Conservation (phyloP, 37 sponge, comb jelly and placozoan genomes). For the Amphimedon queenslandica region DNA sequence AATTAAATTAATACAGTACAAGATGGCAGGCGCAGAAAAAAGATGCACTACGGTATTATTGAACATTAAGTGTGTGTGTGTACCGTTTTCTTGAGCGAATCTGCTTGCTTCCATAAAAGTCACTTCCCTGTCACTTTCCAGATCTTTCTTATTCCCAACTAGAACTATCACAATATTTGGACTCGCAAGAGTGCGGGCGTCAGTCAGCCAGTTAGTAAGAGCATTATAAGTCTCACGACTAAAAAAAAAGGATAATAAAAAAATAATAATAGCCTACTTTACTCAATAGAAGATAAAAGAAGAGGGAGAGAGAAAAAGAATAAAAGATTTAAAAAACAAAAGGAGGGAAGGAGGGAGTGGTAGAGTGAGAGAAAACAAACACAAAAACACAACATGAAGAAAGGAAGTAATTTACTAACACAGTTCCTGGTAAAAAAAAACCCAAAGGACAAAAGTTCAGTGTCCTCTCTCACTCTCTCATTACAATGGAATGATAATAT, state of each 20-base stretch:
- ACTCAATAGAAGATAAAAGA: not conserved
- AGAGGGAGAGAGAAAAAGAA: too few species aligned
- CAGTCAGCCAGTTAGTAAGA: conserved; percentile 95
- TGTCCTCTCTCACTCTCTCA: too few species aligned
- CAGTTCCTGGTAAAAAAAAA: too few species aligned
- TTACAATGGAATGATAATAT: too few species aligned
- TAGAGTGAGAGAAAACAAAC: not conserved
- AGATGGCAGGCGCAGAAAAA: too few species aligned
- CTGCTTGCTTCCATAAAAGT: conserved; percentile 98
- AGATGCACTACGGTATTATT: not conserved
- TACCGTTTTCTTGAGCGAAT: conserved; percentile 99
- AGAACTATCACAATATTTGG: conserved; percentile 94
- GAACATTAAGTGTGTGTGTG: not conserved
- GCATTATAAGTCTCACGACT: conserved; percentile 97
- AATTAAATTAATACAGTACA: too few species aligned
- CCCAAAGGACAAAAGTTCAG: too few species aligned
- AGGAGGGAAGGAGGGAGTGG: not conserved
- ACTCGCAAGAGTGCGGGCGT: conserved; percentile 97
- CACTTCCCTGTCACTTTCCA: conserved; percentile 93
- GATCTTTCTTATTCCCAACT: conserved; percentile 98
- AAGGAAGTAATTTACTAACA: too few species aligned
- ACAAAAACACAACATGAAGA: too few species aligned
- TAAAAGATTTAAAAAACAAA: not conserved
- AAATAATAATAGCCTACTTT: too few species aligned
- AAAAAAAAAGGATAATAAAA: not conserved